Evolutionary conservation across 2,113 vertebrate species (phyloP).

Genomic region (Crotalus tigris): DNA sequence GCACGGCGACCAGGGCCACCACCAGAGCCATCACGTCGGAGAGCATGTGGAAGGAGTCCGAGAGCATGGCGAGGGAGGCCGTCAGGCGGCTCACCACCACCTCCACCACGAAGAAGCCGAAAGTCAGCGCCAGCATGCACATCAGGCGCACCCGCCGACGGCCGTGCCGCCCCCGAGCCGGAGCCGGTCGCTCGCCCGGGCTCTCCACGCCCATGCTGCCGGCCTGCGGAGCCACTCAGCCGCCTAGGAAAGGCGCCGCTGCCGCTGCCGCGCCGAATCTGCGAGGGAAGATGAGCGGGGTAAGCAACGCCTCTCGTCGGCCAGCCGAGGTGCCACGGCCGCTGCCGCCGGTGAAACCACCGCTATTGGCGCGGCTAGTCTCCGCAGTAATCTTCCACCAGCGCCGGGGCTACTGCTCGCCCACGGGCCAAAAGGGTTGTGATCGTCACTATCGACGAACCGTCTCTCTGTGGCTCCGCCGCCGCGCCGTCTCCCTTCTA

Average conservation of each 20-base stretch:
- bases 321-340: neutral
- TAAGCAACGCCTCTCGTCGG: neutral
- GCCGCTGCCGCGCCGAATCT: neutral
- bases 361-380: neutral
- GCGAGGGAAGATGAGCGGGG: conserved; percentile 2
- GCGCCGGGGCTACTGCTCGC: neutral
- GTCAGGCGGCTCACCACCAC: conserved; percentile 93
- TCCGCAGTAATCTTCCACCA: neutral
- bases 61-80: conserved; percentile 92
- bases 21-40: conserved; percentile 95
- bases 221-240: neutral
- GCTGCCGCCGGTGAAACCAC: neutral
- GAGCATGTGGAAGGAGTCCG: conserved; percentile 98
- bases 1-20: conserved; percentile 92
- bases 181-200: conserved; percentile 25
- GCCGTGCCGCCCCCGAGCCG: conserved; percentile 62
- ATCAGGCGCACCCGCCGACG: conserved; percentile 83
- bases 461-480: neutral
- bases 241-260: neutral
- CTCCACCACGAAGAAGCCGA: conserved; percentile 92
- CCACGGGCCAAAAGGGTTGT: neutral
- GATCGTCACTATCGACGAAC: neutral
- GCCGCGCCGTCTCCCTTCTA: neutral
- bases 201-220: conserved; percentile 1
- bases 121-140: conserved; percentile 92